Evolutionary conservation across 2,113 vertebrate genomes (phyloP).

Genomic region (human (Homo sapiens)): DNA sequence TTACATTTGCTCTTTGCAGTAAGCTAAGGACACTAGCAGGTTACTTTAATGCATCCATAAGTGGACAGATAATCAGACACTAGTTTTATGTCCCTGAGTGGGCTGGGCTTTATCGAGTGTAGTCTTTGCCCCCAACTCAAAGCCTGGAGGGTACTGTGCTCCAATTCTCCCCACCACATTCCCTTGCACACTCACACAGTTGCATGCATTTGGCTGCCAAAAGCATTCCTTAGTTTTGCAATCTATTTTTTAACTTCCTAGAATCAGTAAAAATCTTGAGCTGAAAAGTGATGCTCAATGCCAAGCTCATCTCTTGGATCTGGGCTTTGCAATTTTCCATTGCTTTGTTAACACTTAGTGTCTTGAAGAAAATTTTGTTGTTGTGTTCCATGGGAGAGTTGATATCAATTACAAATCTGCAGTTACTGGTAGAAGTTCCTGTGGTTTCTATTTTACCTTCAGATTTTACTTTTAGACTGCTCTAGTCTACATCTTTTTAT

Average conservation of each 20-base stretch:
- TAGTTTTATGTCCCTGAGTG: no score
- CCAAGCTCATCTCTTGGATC: not conserved
- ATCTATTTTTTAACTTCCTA: not conserved
- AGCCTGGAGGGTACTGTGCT: not conserved
- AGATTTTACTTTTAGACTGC: not conserved
- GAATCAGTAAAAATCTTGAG: not conserved
- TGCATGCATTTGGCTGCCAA: not conserved
- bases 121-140: not conserved
- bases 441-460: not conserved
- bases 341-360: not conserved
- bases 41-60: not conserved
- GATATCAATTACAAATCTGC: not conserved
- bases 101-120: not conserved
- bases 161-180: not conserved
- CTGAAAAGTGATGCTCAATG: not conserved
- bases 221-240: not conserved
- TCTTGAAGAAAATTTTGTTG: not conserved
- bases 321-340: not conserved
- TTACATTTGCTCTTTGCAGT: not conserved
- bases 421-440: not conserved
- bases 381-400: not conserved
- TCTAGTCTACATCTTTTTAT: not conserved
- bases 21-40: not conserved
- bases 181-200: not conserved
- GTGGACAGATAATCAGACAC: not conserved